Conservation (phyloP, 2,888 invertebrate genomes). For the Coremacera marginata region DNA sequence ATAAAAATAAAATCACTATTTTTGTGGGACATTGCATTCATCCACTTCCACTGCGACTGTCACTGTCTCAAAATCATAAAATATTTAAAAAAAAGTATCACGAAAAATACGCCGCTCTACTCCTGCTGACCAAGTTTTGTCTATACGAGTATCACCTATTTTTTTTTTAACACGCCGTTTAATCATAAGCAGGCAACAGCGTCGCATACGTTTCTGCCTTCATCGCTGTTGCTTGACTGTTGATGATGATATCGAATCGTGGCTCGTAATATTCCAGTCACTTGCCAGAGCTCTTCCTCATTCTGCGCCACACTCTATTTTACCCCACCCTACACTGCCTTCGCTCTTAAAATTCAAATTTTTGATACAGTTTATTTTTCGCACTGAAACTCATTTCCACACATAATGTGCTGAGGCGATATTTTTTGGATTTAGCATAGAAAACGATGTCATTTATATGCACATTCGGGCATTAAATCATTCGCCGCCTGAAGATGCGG, state of each 20-base stretch:
- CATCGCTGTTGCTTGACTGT: constrained; percentile 26
- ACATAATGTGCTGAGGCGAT: constrained; percentile 37
- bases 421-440: constrained; percentile 41
- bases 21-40: too few species aligned
- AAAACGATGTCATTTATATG: constrained; percentile 55
- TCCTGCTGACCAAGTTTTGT: background rate
- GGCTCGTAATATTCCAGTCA: background rate
- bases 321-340: background rate
- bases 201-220: background rate
- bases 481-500: constrained; percentile 43
- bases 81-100: too few species aligned
- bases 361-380: constrained; percentile 15
- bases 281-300: background rate
- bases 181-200: constrained; percentile 11
- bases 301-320: background rate
- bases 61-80: too few species aligned
- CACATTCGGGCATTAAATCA: constrained; percentile 55
- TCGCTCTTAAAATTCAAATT: constrained; percentile 22
- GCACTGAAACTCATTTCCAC: constrained; percentile 29
- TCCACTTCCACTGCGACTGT: too few species aligned
- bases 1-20: too few species aligned
- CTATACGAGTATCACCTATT: background rate
- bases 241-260: background rate
- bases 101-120: background rate
- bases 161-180: background rate